Evolutionary conservation across 2,797 vertebrate species (phyloP).

Genomic region (Astyanax mexicanus): DNA sequence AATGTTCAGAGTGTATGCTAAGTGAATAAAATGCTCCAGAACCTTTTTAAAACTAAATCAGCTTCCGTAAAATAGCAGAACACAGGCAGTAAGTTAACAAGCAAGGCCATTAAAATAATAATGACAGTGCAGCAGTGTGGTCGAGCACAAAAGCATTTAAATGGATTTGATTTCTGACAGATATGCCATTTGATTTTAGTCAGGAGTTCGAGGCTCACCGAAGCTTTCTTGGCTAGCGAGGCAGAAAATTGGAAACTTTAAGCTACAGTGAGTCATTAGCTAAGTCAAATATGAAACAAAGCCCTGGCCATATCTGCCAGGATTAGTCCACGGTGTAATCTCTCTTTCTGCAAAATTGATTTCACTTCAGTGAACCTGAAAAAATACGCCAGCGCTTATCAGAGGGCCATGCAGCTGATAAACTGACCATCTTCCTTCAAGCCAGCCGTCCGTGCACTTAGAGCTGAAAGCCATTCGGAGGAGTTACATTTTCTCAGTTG

Average conservation of each 20-base stretch:
- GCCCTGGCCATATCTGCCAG: constrained; percentile 63
- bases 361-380: constrained; percentile 72
- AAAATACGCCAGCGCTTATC: constrained; percentile 74
- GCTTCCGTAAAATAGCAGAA: neutral
- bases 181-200: constrained; percentile 69
- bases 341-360: constrained; percentile 71
- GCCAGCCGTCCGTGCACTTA: neutral
- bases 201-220: constrained; percentile 53
- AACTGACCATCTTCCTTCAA: constrained; percentile 69
- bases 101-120: constrained; percentile 49
- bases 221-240: constrained; percentile 68
- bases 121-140: constrained; percentile 16
- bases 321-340: constrained; percentile 73
- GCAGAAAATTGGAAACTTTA: constrained; percentile 81
- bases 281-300: constrained; percentile 81
- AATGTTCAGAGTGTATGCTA: neutral
- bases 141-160: constrained; percentile 30
- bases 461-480: constrained; percentile 1
- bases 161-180: constrained; percentile 64
- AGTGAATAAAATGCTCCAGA: neutral
- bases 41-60: neutral
- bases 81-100: constrained; percentile 49
- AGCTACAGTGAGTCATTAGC: constrained; percentile 82
- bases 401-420: constrained; percentile 63
- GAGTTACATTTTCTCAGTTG: neutral